phyloP scores from a whole-genome alignment of 2,888 invertebrate species.

The Congeria kusceri region DNA sequence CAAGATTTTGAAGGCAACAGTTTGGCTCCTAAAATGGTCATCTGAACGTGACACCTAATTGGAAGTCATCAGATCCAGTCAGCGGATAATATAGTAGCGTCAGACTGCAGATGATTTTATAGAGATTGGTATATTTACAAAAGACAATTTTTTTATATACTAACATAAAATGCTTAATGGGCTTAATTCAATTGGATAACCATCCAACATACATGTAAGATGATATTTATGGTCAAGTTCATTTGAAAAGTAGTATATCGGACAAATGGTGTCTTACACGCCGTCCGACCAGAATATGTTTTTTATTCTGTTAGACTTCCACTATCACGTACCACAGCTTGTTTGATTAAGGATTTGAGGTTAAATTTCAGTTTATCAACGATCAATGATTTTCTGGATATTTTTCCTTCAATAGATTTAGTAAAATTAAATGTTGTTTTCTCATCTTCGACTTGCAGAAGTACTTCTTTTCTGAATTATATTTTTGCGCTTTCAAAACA shows the following conservation, averaged over 20 bases:
- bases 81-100: too few relatives aligned
- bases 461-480: conserved; percentile 23
- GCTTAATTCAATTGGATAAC: too few relatives aligned
- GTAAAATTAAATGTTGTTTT: conserved; percentile 33
- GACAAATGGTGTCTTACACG: background rate
- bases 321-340: background rate
- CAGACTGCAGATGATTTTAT: too few relatives aligned
- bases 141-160: too few relatives aligned
- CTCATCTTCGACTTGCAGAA: conserved; percentile 9
- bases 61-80: too few relatives aligned
- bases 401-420: conserved; percentile 1
- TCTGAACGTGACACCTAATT: too few relatives aligned
- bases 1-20: too few relatives aligned
- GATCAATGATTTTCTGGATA: background rate
- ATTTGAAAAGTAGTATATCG: background rate
- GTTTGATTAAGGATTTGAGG: background rate
- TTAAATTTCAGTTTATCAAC: background rate
- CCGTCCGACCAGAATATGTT: background rate
- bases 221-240: too few relatives aligned
- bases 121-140: too few relatives aligned
- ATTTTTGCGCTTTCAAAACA: conserved; percentile 22
- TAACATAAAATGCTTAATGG: too few relatives aligned
- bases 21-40: too few relatives aligned
- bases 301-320: background rate
- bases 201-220: too few relatives aligned